Conservation (phyloP, 2,888 invertebrate species). For the Colostygia pectinataria region DNA sequence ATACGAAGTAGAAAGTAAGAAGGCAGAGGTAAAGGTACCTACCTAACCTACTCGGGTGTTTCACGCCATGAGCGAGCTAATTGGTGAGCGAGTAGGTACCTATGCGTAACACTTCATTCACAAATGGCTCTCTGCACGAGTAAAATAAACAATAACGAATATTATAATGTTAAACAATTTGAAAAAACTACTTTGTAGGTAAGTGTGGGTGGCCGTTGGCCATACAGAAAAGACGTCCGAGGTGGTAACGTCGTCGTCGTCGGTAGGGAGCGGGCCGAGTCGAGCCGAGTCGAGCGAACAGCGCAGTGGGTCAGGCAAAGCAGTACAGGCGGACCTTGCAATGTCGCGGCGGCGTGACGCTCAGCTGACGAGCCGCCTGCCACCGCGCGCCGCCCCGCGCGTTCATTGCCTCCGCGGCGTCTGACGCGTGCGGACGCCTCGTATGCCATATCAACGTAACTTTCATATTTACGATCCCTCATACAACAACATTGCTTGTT, state of each 20-base stretch:
- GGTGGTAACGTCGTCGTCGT: background rate
- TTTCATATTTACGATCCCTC: slow-evolving; percentile 43
- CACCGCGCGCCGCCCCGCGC: slow-evolving; percentile 78
- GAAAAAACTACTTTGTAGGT: too few species aligned
- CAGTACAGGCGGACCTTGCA: slow-evolving; percentile 82
- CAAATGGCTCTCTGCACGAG: slow-evolving; percentile 25
- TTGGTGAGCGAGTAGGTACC: slow-evolving; percentile 43
- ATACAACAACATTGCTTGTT: slow-evolving; percentile 15
- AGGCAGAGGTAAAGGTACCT: too few species aligned
- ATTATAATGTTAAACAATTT: too few species aligned
- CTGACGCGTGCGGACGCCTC: slow-evolving; percentile 72
- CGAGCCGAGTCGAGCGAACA: slow-evolving; percentile 33
- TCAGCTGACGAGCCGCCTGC: slow-evolving; percentile 79
- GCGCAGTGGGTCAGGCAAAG: slow-evolving; percentile 77
- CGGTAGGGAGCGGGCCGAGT: slow-evolving; percentile 31
- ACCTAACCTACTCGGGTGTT: too few species aligned
- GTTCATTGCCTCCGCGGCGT: slow-evolving; percentile 88
- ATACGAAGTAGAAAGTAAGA: too few species aligned
- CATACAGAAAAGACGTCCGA: slow-evolving; percentile 22
- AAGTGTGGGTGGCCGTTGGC: too few species aligned
- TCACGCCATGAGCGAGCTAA: slow-evolving; percentile 32
- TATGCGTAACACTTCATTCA: slow-evolving; percentile 62
- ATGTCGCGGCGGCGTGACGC: slow-evolving; percentile 84
- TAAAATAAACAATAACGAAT: too few species aligned
- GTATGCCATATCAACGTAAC: slow-evolving; percentile 51